Evolutionary conservation across 2,113 vertebrate genomes (phyloP).

Genomic region (Epinephelus lanceolatus): DNA sequence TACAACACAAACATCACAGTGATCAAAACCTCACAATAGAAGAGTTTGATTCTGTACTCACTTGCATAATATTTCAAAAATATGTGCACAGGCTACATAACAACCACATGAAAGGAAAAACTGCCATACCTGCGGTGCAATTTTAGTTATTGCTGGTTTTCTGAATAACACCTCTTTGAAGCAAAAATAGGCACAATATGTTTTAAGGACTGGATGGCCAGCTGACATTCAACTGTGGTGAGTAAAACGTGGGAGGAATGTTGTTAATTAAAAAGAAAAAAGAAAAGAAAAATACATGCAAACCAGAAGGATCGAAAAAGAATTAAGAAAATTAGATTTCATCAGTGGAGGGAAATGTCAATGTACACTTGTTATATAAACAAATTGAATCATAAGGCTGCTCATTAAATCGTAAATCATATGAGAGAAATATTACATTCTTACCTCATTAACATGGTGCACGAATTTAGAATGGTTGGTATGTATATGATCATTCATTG

Average conservation of each 20-base stretch:
- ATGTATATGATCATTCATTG: conserved; percentile 7
- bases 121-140: background rate
- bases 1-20: conserved; percentile 48
- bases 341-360: conserved; percentile 1
- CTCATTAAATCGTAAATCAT: conserved; percentile 3
- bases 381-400: background rate
- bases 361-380: background rate
- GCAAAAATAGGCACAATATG: conserved; percentile 41
- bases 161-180: conserved; percentile 29
- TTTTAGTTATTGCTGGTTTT: conserved; percentile 51
- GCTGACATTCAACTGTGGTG: conserved; percentile 52
- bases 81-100: conserved; percentile 37
- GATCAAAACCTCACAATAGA: conserved; percentile 30
- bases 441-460: conserved; percentile 1
- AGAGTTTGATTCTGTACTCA: background rate
- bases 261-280: background rate
- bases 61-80: conserved; percentile 50
- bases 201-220: conserved; percentile 30
- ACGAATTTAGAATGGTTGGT: conserved; percentile 17
- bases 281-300: conserved; percentile 1
- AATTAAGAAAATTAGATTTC: conserved; percentile 28
- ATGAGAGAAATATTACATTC: background rate
- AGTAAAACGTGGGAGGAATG: conserved; percentile 14
- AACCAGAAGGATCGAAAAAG: background rate
- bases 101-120: conserved; percentile 4